Percentiles rank a stretch among this genome's conserved stretches.
Evolutionary conservation across 2,797 vertebrate species (phyloP).

Genomic region (Oceanodroma leucorhoa): DNA sequence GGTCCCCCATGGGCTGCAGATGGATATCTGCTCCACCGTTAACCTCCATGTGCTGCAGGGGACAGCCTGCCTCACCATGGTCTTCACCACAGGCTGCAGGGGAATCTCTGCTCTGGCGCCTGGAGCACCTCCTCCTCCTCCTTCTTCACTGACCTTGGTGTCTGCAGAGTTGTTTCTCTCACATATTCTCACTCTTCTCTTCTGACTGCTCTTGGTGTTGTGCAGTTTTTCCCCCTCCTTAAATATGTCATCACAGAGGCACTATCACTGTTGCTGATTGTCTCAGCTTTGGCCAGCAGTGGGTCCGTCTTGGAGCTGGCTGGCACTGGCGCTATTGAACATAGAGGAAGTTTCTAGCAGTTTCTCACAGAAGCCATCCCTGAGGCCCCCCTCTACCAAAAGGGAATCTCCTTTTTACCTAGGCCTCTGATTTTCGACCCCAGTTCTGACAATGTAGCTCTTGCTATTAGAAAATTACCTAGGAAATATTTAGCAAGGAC

Average conservation of each 20-base stretch:
- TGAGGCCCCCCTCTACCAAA: background rate
- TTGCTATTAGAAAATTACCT: background rate
- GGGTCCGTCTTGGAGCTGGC: too few species aligned
- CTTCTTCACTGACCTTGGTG: background rate
- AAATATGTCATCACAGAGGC: background rate
- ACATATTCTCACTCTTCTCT: background rate
- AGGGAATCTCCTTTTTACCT: background rate
- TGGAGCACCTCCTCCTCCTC: rapidly evolving
- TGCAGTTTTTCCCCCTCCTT: background rate
- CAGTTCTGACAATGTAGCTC: background rate
- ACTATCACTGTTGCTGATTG: too few species aligned
- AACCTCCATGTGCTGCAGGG: background rate
- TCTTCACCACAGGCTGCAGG: rapidly evolving
- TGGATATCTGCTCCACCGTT: too few species aligned
- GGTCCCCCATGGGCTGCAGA: background rate
- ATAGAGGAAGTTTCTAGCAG: background rate
- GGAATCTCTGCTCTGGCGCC: background rate
- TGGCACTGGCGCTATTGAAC: background rate
- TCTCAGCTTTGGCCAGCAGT: too few species aligned
- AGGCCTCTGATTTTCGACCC: background rate
- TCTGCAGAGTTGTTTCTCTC: background rate
- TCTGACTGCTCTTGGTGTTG: too few species aligned
- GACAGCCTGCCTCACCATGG: background rate
- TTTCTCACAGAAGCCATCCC: too few species aligned
- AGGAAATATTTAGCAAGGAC: background rate